Evolutionary conservation across 2,888 invertebrate genomes (phyloP).

Genomic region (Chalcosyrphus nemorum): DNA sequence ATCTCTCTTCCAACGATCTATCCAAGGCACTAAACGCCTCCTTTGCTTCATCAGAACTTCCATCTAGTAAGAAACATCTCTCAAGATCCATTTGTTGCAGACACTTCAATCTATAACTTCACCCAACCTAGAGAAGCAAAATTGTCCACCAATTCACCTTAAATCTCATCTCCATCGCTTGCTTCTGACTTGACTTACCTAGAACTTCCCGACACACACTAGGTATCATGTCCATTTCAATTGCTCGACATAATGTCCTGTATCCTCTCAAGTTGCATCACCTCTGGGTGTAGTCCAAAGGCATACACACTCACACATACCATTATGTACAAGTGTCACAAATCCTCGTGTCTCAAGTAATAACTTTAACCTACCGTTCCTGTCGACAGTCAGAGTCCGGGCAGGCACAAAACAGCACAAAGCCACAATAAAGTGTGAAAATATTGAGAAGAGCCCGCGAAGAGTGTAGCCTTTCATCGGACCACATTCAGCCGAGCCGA

Average conservation of each 20-base stretch:
- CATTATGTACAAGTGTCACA: constrained; percentile 70
- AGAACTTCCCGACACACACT: constrained; percentile 16
- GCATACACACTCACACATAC: constrained; percentile 12
- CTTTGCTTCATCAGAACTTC: too few species aligned
- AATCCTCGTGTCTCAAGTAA: constrained; percentile 64
- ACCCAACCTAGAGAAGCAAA: too few species aligned
- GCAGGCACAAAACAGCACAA: constrained; percentile 13
- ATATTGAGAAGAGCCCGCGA: constrained; percentile 55
- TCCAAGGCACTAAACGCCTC: too few species aligned
- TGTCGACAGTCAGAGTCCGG: neutral
- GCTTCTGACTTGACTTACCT: neutral
- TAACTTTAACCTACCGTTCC: constrained; percentile 64
- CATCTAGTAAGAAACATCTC: too few species aligned
- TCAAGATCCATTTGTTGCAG: too few species aligned
- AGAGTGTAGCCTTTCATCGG: constrained; percentile 50
- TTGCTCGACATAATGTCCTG: constrained; percentile 67
- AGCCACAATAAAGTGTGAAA: constrained; percentile 70
- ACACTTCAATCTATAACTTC: too few species aligned
- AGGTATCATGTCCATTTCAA: constrained; percentile 66
- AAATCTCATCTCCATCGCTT: neutral
- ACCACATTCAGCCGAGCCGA: constrained; percentile 17
- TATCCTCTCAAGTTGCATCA: constrained; percentile 39
- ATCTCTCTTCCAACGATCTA: too few species aligned
- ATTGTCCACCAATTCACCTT: too few species aligned
- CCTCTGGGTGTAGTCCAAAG: constrained; percentile 27